Base-by-base conservation (phyloP, 2,888 invertebrate genomes). In the Rhodophaea formosa region DNA sequence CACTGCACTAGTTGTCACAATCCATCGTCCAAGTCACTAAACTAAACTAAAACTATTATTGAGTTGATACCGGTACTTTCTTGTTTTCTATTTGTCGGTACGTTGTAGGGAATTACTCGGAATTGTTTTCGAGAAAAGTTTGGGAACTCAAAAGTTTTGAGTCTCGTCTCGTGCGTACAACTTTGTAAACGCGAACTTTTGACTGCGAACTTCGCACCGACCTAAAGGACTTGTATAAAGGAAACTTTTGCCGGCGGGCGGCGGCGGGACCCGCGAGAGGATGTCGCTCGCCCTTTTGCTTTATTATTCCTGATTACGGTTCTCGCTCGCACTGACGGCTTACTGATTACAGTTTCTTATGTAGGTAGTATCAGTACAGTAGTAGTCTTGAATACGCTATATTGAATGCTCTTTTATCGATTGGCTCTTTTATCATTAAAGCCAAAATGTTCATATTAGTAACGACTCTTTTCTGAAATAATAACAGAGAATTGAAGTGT, bases 91-190 rank as follows among this genome's bases (percentile, higher is more conserved):
- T 57, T 56, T 23, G 23, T 5, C 23, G 23, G 23, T 2, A 60
- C 63, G 62, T 67, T 64, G 62, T 60, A 57, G 59, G 64, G n/a
- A 74, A 74, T 72, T 64, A 67, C 66, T 66, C 60, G 63, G 63
- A 70, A 80, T 80, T 80, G 82, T 84, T 86, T 80, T 82, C 71
- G 67, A 68, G 73, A 69, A 79, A 86, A 86, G 84, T 87, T 85
- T 62, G 53, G 68, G 67, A 80, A 79, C 75, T 75, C 69, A 70
- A 79, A 87, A 87, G 77, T 86, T 83, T 63, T 62, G 69, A 47
- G 74, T 74, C 73, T 71, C 68, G 80, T 82, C 73, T 71, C 68
- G 80, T 82, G 83, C 84, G 85, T 81, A 79, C 67, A 88, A 87
- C 80, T 86, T 85, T 64, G 71, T 68, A 70, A 74, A 74, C 71